These are phyloP conservation scores for Anguilla rostrata DNA, from an alignment of 2,113 vertebrate species.

Conservation along the genomic window DNA sequence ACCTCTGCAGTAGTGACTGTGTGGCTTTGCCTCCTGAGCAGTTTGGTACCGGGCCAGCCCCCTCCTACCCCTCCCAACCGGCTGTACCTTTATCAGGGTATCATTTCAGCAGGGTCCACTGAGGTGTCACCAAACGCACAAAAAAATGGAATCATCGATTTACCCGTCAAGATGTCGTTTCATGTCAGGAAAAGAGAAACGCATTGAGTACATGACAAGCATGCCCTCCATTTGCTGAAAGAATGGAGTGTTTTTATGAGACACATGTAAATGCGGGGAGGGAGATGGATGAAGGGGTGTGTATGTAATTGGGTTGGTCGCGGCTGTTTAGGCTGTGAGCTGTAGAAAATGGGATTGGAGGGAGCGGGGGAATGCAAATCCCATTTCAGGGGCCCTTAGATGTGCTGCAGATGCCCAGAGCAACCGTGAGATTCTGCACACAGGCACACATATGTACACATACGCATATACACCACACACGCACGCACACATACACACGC, in stretches of 20 bases:
- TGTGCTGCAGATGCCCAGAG: not conserved
- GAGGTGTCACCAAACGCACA: not conserved
- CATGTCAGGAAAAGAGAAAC: not conserved
- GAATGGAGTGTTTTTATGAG: not conserved
- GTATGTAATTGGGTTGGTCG: not conserved
- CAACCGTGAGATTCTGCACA: not conserved
- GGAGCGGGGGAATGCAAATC: constrained; percentile 12
- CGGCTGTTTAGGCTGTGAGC: constrained; percentile 1
- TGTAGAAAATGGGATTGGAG: constrained; percentile 15
- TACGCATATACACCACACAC: not conserved
- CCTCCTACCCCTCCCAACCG: not conserved
- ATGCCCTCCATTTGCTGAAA: constrained; percentile 3
- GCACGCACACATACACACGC: not conserved
- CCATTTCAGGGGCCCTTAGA: not conserved
- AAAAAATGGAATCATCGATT: not conserved
- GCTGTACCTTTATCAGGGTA: not conserved
- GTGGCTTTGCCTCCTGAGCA: not conserved
- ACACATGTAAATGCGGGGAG: not conserved
- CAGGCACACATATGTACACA: not conserved
- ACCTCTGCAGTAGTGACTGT: not conserved
- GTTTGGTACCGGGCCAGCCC: not conserved
- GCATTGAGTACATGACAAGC: not conserved
- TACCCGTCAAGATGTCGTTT: not conserved
- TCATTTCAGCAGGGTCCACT: not conserved
- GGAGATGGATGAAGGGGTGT: not conserved